These are phyloP conservation scores for Euschistus heros DNA, from an alignment of 1,140 invertebrate species.

Conservation along the genomic window DNA sequence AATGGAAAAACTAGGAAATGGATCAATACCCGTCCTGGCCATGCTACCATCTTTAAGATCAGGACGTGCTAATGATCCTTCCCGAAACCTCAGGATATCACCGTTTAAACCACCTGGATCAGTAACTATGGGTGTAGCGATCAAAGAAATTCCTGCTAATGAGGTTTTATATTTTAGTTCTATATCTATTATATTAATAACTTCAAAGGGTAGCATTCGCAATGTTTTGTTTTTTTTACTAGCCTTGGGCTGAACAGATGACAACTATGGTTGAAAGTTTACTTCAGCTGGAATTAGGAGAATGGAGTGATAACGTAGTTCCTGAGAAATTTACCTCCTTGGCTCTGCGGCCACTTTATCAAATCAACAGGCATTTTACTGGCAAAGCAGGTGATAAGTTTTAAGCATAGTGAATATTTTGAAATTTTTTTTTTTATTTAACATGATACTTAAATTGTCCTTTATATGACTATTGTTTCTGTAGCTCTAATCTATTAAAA, in stretches of 20 bases:
- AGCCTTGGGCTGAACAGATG: slow-evolving; percentile 32
- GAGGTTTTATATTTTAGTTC: slow-evolving; percentile 30
- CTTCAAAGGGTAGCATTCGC: background rate
- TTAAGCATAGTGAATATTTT: background rate
- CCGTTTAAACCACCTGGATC: slow-evolving; percentile 30
- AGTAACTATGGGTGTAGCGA: slow-evolving; percentile 32
- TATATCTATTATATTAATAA: background rate
- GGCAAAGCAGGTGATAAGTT: slow-evolving; percentile 1
- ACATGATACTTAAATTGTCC: background rate
- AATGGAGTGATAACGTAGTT: slow-evolving; percentile 30
- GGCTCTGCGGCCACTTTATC: slow-evolving; percentile 34
- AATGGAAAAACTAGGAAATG: slow-evolving; percentile 14
- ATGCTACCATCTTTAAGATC: slow-evolving; percentile 17
- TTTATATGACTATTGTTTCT: background rate
- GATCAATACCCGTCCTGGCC: slow-evolving; percentile 21
- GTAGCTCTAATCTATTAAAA: no score
- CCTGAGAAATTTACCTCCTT: slow-evolving; percentile 36
- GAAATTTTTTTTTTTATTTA: background rate
- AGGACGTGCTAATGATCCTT: slow-evolving; percentile 19
- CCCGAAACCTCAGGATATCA: slow-evolving; percentile 24
- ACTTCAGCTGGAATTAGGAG: slow-evolving; percentile 36
- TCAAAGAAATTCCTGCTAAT: slow-evolving; percentile 33
- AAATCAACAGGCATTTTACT: slow-evolving; percentile 31
- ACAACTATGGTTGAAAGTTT: slow-evolving; percentile 34
- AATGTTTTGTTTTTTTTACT: slow-evolving; percentile 2